Percentiles rank a stretch among this genome's conserved stretches.
These are phyloP conservation scores for Philereme transversata DNA, from an alignment of 2,888 invertebrate species.

Conservation along the genomic window DNA sequence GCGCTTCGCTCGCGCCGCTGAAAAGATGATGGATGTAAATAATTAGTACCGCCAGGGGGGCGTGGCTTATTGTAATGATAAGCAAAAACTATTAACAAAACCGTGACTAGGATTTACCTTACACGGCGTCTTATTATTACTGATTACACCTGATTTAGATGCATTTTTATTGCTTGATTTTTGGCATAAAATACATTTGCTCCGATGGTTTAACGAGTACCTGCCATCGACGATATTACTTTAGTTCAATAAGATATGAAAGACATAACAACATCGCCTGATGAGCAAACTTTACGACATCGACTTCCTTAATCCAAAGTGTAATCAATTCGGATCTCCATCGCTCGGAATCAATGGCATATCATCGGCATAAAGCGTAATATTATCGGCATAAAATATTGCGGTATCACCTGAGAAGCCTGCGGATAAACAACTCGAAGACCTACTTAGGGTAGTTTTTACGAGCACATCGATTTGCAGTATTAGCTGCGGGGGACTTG, in stretches of 20 bases:
- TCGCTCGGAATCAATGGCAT: slow-evolving; percentile 9
- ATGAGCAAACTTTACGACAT: slow-evolving; percentile 14
- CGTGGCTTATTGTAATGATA: background rate
- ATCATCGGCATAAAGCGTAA: slow-evolving; percentile 9
- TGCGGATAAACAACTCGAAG: slow-evolving; percentile 18
- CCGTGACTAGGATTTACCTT: too few species aligned
- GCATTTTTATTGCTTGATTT: too few species aligned
- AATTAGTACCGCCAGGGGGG: background rate
- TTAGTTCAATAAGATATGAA: background rate
- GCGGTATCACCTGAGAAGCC: slow-evolving; percentile 1
- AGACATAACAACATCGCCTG: slow-evolving; percentile 12
- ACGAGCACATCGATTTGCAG: slow-evolving; percentile 17
- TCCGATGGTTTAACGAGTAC: background rate
- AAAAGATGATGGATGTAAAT: slow-evolving; percentile 1
- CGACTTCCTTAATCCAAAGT: slow-evolving; percentile 11
- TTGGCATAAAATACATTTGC: too few species aligned
- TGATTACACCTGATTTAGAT: too few species aligned
- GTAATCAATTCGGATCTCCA: slow-evolving; percentile 13
- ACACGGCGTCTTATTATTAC: too few species aligned
- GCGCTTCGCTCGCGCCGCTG: background rate
- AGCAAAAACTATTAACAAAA: too few species aligned
- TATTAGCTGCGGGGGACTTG: slow-evolving; percentile 11
- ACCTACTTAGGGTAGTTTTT: slow-evolving; percentile 18
- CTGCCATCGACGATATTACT: background rate
- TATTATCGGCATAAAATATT: background rate